Evolutionary conservation across 1,140 invertebrate genomes (phyloP).

Genomic region (Drosophila erecta): DNA sequence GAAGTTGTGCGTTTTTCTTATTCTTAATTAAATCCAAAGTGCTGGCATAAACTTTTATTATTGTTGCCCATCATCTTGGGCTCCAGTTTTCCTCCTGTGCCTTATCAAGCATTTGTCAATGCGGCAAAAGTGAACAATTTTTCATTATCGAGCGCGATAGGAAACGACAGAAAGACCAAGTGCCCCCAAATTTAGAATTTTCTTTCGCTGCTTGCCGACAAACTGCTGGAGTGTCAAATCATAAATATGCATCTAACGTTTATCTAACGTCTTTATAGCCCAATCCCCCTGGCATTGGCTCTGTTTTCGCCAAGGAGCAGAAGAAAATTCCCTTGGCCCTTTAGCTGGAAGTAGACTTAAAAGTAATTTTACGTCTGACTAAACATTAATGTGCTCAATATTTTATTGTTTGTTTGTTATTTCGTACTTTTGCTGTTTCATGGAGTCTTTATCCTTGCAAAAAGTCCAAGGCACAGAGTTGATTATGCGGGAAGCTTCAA

Average conservation of each 20-base stretch:
- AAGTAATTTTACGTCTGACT: constrained; percentile 85
- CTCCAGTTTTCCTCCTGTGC: neutral
- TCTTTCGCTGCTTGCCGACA: constrained; percentile 18
- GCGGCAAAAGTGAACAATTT: constrained; percentile 66
- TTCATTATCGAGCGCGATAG: constrained; percentile 78
- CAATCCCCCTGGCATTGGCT: constrained; percentile 36
- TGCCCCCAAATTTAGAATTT: constrained; percentile 5
- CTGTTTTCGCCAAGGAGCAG: constrained; percentile 19
- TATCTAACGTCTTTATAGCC: constrained; percentile 79
- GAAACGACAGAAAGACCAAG: constrained; percentile 51
- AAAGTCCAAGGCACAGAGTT: constrained; percentile 45
- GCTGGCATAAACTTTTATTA: constrained; percentile 81
- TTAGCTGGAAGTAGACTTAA: constrained; percentile 75
- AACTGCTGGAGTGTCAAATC: constrained; percentile 66
- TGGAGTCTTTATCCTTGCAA: constrained; percentile 26
- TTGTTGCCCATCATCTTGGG: constrained; percentile 21
- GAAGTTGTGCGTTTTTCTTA: constrained; percentile 66
- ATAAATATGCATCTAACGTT: constrained; percentile 81
- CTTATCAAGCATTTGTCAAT: constrained; percentile 50
- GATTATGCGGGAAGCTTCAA: constrained; percentile 66
- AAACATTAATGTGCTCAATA: constrained; percentile 85
- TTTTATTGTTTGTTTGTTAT: constrained; percentile 84
- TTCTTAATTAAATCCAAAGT: constrained; percentile 81
- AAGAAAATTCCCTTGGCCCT: constrained; percentile 9
- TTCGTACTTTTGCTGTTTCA: constrained; percentile 67